Evolutionary conservation across 2,113 vertebrate genomes (phyloP).

Genomic region (Coptodon bakossiorum): DNA sequence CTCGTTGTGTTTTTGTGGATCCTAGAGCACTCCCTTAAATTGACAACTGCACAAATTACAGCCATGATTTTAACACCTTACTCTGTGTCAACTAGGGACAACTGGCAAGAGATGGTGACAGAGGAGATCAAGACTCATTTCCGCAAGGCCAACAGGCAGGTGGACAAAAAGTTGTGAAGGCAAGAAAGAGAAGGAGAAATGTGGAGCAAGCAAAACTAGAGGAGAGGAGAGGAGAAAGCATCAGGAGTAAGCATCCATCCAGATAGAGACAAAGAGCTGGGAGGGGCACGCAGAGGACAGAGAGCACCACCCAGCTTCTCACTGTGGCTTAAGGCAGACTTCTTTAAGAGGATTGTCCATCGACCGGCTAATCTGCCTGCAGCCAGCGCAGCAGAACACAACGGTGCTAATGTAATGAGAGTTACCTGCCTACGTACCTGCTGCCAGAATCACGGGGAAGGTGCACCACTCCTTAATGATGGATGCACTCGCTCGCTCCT

Average conservation of each 20-base stretch:
- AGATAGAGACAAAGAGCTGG: not conserved
- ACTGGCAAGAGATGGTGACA: constrained; percentile 80
- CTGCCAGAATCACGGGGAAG: constrained; percentile 20
- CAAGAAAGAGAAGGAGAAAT: not conserved
- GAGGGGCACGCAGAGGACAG: constrained; percentile 13
- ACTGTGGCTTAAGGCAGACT: constrained; percentile 63
- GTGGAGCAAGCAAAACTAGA: not conserved
- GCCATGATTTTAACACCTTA: not conserved
- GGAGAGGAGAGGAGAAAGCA: not conserved
- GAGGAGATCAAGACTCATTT: constrained; percentile 83
- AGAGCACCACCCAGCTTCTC: constrained; percentile 41
- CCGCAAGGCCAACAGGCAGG: constrained; percentile 67
- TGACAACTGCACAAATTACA: not conserved
- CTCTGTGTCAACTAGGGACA: constrained; percentile 64
- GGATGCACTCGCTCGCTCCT: constrained; percentile 11
- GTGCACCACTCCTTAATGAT: constrained; percentile 7
- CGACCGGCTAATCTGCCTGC: constrained; percentile 67
- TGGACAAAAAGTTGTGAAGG: constrained; percentile 68
- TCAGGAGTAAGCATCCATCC: not conserved
- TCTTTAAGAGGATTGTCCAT: constrained; percentile 76
- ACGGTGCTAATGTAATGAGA: constrained; percentile 70
- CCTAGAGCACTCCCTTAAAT: not conserved
- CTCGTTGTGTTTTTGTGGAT: not conserved
- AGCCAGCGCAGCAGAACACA: constrained; percentile 69
- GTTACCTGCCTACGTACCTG: constrained; percentile 19